A percentile compares a stretch with the other conserved stretches of the same genome.
These are phyloP conservation scores for Rhea pennata DNA, from an alignment of 2,113 vertebrate genomes.

Conservation along the genomic window DNA sequence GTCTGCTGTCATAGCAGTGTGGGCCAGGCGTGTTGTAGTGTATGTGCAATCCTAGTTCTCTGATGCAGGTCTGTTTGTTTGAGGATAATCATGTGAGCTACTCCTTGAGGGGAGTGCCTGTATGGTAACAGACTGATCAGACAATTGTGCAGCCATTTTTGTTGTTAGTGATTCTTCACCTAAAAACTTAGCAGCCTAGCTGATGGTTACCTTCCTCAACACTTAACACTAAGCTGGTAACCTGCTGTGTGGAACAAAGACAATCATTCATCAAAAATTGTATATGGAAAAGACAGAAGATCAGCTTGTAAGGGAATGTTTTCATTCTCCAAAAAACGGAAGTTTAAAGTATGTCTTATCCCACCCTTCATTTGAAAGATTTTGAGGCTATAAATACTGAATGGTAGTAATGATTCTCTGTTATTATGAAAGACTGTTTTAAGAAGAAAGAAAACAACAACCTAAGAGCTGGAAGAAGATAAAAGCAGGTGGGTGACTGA, in stretches of 20 bases:
- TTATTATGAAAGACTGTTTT: not conserved
- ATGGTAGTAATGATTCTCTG: not conserved
- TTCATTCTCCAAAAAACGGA: not conserved
- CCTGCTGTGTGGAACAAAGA: not conserved
- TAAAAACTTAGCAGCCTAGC: not conserved
- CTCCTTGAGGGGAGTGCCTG: not conserved
- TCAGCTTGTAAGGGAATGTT: not conserved
- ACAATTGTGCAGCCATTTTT: not conserved
- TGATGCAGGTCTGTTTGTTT: not conserved
- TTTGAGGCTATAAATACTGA: not conserved
- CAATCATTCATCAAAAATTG: rapidly evolving
- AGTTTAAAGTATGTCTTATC: not conserved
- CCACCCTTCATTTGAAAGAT: not conserved
- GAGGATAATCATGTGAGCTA: not conserved
- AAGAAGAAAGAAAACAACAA: not conserved
- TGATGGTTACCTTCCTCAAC: not conserved
- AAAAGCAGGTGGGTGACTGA: not conserved
- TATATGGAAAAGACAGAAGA: not conserved
- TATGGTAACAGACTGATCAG: not conserved
- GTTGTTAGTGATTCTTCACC: not conserved
- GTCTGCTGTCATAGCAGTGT: not conserved
- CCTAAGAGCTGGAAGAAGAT: not conserved
- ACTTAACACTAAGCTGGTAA: not conserved
- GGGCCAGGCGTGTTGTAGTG: not conserved
- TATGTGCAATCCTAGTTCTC: not conserved